phyloP scores from a whole-genome alignment of 2,888 invertebrate species.

The Unio pictorum region DNA sequence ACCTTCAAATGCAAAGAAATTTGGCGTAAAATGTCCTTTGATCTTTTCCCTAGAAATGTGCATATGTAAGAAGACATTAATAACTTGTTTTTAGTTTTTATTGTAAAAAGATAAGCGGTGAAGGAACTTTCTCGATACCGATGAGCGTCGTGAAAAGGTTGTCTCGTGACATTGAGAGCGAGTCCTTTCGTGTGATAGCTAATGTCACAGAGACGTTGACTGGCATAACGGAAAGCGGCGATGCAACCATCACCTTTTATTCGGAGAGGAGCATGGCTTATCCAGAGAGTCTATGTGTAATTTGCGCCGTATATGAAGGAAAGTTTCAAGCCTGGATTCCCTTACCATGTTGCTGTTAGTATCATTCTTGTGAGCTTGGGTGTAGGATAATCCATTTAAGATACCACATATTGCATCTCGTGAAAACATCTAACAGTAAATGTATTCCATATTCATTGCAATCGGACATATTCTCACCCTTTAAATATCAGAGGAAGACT shows the following conservation, averaged over 20 bases:
- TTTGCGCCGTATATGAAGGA: slow-evolving; percentile 34
- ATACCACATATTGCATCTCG: too few relatives aligned
- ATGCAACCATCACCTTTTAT: slow-evolving; percentile 82
- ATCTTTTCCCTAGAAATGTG: neutral
- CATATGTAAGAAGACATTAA: neutral
- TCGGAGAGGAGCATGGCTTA: slow-evolving; percentile 78
- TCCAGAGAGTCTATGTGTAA: slow-evolving; percentile 14
- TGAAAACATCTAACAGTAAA: too few relatives aligned
- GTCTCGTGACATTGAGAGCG: slow-evolving; percentile 19
- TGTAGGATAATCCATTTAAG: too few relatives aligned
- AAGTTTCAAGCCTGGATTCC: slow-evolving; percentile 38
- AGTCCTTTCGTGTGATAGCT: slow-evolving; percentile 75
- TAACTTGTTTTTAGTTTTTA: neutral
- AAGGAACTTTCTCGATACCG: slow-evolving; percentile 29
- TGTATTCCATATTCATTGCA: too few relatives aligned
- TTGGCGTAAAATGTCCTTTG: too few relatives aligned
- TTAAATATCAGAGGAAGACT: too few relatives aligned
- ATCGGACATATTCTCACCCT: too few relatives aligned
- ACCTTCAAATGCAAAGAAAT: neutral
- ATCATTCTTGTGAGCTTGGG: neutral
- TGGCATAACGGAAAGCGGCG: slow-evolving; percentile 84
- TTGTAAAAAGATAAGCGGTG: slow-evolving; percentile 36
- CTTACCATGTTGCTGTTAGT: slow-evolving; percentile 20
- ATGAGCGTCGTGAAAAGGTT: slow-evolving; percentile 25
- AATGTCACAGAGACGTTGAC: slow-evolving; percentile 92